phyloP scores from a whole-genome alignment of 2,113 vertebrate species.

The Cyanoderma ruficeps region DNA sequence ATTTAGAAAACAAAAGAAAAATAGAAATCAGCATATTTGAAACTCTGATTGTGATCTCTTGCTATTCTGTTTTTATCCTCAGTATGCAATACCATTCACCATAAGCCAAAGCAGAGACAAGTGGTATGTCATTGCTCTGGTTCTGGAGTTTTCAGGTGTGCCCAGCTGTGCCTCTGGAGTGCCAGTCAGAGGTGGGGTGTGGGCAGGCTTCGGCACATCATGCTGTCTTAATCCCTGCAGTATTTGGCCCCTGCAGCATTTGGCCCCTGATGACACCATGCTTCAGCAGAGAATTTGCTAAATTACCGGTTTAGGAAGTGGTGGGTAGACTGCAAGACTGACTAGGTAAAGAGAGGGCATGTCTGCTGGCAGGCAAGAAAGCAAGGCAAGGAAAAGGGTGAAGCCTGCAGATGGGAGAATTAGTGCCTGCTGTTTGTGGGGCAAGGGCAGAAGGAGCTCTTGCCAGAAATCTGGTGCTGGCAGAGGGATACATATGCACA shows the following conservation, averaged over 20 bases:
- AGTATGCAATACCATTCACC: not conserved
- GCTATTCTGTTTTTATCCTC: not conserved
- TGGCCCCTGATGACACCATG: not conserved
- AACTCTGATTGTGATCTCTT: not conserved
- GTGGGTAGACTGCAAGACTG: not conserved
- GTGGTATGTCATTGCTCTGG: accelerated
- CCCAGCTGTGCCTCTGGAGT: not conserved
- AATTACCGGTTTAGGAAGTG: not conserved
- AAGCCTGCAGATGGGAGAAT: constrained; percentile 60
- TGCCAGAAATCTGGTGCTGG: constrained; percentile 65
- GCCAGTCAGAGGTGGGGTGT: not conserved
- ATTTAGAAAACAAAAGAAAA: not conserved
- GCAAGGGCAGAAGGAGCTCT: constrained; percentile 46
- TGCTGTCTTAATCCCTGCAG: not conserved
- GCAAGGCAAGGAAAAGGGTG: constrained; percentile 36
- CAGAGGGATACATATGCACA: not conserved
- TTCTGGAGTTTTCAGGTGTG: not conserved
- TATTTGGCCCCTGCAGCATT: not conserved
- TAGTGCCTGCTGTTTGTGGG: constrained; percentile 59
- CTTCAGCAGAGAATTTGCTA: not conserved
- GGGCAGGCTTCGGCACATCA: accelerated
- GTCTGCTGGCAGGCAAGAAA: constrained; percentile 53
- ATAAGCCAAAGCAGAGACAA: not conserved
- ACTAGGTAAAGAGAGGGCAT: constrained; percentile 13
- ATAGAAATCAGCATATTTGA: not conserved